Evolutionary conservation across 2,797 vertebrate species (phyloP).

Genomic region (Uromys caudimaculatus): DNA sequence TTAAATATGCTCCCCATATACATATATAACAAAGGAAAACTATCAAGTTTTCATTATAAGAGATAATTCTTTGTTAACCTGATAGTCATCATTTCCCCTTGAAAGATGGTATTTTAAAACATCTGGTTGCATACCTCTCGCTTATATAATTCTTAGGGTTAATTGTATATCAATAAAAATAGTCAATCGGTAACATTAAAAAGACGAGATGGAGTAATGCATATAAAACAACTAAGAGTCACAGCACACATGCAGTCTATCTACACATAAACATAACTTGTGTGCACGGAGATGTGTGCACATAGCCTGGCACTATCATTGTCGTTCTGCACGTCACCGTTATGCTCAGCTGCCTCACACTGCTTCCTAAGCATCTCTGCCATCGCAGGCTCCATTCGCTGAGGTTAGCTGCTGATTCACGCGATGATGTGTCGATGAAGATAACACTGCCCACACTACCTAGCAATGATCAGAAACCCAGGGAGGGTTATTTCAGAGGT

Average conservation of each 20-base stretch:
- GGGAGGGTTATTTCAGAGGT: constrained; percentile 51
- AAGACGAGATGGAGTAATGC: not conserved
- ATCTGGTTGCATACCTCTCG: not conserved
- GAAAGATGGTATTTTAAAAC: not conserved
- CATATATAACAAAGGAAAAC: not conserved
- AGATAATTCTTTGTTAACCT: not conserved
- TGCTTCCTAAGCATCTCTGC: constrained; percentile 12
- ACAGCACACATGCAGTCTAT: not conserved
- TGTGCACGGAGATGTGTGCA: not conserved
- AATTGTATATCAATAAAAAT: not conserved
- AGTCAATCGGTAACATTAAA: not conserved
- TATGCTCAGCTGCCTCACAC: not conserved
- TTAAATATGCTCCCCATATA: not conserved
- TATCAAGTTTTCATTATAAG: not conserved
- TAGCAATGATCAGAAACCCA: not conserved
- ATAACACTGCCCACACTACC: not conserved
- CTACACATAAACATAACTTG: not conserved
- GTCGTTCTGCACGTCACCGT: not conserved
- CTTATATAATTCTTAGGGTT: not conserved
- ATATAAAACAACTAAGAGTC: not conserved
- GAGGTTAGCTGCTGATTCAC: constrained; percentile 13
- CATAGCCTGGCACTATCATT: not conserved
- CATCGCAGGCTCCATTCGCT: not conserved
- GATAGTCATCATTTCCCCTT: not conserved
- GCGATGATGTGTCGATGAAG: not conserved